Percentiles rank a stretch among this genome's conserved stretches.
Evolutionary conservation across 2,888 invertebrate genomes (phyloP).

Genomic region (Acanthococcus lagerstroemiae): DNA sequence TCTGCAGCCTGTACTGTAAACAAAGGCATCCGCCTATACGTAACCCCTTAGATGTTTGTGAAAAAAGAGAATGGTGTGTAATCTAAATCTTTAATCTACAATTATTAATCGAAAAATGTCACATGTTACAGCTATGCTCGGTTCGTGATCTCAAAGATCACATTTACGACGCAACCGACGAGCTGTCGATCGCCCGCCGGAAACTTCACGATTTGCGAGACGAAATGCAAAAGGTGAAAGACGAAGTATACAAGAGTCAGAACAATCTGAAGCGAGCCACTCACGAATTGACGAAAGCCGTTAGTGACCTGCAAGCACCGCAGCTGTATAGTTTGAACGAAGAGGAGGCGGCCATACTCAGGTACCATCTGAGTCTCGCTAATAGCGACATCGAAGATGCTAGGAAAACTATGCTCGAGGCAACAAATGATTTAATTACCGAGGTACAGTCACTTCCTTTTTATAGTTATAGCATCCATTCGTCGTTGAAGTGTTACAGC

Average conservation of each 20-base stretch:
- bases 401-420: conserved; percentile 3
- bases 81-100: too few species aligned
- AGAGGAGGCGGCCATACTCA: conserved; percentile 5
- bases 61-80: too few species aligned
- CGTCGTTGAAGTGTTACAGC: too few species aligned
- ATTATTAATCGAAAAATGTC: too few species aligned
- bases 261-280: conserved; percentile 8
- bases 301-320: conserved; percentile 6
- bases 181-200: conserved; percentile 4
- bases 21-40: too few species aligned
- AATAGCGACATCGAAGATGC: conserved; percentile 14
- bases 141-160: conserved; percentile 17
- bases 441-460: too few species aligned
- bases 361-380: conserved; percentile 15
- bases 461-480: too few species aligned
- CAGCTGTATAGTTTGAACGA: conserved; percentile 20
- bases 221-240: conserved; percentile 9
- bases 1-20: too few species aligned
- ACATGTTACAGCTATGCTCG: conserved; percentile 13
- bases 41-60: too few species aligned
- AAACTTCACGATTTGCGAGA: conserved; percentile 13
- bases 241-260: conserved; percentile 15
- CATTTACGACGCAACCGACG: conserved; percentile 16
- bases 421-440: conserved; percentile 8
- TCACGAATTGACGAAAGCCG: conserved; percentile 5